phyloP scores from a whole-genome alignment of 2,888 invertebrate genomes.

The Orchesellides sinensis region DNA sequence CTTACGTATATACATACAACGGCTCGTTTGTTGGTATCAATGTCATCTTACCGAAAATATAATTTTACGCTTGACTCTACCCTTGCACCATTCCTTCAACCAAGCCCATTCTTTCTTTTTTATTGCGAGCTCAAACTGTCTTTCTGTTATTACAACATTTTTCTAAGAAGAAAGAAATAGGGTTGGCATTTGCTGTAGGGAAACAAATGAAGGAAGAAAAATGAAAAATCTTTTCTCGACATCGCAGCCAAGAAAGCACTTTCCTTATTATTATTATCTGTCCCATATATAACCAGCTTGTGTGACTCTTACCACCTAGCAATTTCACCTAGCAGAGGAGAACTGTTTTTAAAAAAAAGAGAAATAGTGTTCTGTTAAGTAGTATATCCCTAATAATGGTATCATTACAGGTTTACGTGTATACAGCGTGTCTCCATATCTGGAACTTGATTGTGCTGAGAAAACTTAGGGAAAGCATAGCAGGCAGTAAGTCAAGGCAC shows the following conservation, averaged over 20 bases:
- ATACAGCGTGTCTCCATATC: neutral
- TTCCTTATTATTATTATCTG: slow-evolving; percentile 56
- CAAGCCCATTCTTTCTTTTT: neutral
- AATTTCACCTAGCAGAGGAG: slow-evolving; percentile 13
- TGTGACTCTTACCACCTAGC: too few species aligned
- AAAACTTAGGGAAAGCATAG: slow-evolving; percentile 22
- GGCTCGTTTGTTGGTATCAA: slow-evolving; percentile 46
- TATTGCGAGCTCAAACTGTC: neutral
- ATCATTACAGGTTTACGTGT: slow-evolving; percentile 6
- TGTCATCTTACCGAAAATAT: slow-evolving; percentile 23
- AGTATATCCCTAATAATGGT: slow-evolving; percentile 7
- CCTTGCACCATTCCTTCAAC: neutral
- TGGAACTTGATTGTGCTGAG: slow-evolving; percentile 16
- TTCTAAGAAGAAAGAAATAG: neutral
- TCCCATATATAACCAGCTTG: slow-evolving; percentile 47
- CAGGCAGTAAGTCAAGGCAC: slow-evolving; percentile 36
- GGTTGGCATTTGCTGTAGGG: slow-evolving; percentile 23
- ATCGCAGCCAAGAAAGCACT: slow-evolving; percentile 36
- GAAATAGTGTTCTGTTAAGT: slow-evolving; percentile 2
- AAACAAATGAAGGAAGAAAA: slow-evolving; percentile 41
- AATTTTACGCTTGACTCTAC: neutral
- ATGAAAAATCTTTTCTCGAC: slow-evolving; percentile 53
- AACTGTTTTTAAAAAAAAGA: slow-evolving; percentile 8
- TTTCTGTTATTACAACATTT: neutral
- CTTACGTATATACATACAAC: too few species aligned